Base-by-base conservation (phyloP, 2,113 vertebrate genomes). In the Galeopterus variegatus region DNA sequence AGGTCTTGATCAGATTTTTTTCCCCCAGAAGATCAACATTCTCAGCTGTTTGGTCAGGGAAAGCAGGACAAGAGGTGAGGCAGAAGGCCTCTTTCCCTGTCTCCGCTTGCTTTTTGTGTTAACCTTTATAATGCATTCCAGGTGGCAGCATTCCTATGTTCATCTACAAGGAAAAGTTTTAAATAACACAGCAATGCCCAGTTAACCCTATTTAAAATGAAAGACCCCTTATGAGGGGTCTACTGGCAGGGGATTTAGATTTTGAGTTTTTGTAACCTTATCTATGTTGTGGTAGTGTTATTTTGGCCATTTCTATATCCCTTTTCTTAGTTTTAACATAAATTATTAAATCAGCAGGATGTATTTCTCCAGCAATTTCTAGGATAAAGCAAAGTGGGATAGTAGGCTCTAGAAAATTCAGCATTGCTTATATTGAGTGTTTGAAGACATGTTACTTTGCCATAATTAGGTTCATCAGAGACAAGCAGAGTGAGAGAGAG, bases 71-170 rank as follows among this genome's bases (percentile, higher is more conserved):
- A 85, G 84, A 85, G 67, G 67, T 88, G 83, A 92, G 41, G 56
- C 50, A 85, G 70, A 94, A 94, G 62, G 28, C 50, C 52, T 81
- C 84, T 75, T 48, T 50, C 26, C 28, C 73, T 64, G 36, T 52
- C 77, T 82, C 31, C 65, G 19, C 75, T 31, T 33, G 31, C 77
- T 88, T 93, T 93, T 33, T 65, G 41, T 60, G 15, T 91, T 96
- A 96, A 96, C 96, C 84, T 96, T 94, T 50, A 56, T 95, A 97
- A 98, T 96, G 58, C 1, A 48, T 96, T 84, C 97, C 97, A 98
- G 96, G 84, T 92, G 96, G 24, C 62, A 33, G 6, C 8, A 58
- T 93, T 93, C 56, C 75, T 93, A 13, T 54, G 62, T 54, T 41
- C 13, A 48, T 28, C 67, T 23, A 50, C 1, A 54, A 64, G 79